Evolutionary conservation across 1,140 invertebrate genomes (phyloP).

Genomic region (Sinella curviseta): DNA sequence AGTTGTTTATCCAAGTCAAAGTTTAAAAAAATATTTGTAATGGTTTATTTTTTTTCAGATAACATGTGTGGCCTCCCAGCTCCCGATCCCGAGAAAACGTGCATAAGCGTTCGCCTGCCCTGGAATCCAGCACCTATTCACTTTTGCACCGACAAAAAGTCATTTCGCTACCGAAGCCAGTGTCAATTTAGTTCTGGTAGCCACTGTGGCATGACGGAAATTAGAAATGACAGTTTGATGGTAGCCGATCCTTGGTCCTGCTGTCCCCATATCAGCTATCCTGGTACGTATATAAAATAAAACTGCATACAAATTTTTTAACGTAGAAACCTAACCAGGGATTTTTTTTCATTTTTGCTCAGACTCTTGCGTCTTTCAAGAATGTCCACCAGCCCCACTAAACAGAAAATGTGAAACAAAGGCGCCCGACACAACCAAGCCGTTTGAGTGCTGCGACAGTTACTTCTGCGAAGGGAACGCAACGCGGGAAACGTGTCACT

Average conservation of each 20-base stretch:
- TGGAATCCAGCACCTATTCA: slow-evolving; percentile 9
- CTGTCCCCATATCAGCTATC: slow-evolving; percentile 39
- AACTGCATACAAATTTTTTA: no score
- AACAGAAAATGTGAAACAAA: slow-evolving; percentile 38
- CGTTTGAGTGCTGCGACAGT: slow-evolving; percentile 40
- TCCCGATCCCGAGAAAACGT: slow-evolving; percentile 14
- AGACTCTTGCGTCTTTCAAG: slow-evolving; percentile 38
- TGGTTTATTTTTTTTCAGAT: neutral
- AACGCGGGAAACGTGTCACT: slow-evolving; percentile 38
- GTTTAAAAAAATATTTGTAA: no score
- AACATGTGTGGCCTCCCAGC: slow-evolving; percentile 19
- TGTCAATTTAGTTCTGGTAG: slow-evolving; percentile 7
- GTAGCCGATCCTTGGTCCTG: slow-evolving; percentile 47
- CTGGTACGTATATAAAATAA: slow-evolving; percentile 26
- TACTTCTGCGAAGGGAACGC: slow-evolving; percentile 42
- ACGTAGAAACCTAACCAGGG: no score
- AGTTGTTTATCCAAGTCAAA: no score
- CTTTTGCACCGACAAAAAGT: slow-evolving; percentile 39
- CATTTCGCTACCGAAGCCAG: slow-evolving; percentile 35
- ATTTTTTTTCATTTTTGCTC: no score
- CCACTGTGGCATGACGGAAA: neutral
- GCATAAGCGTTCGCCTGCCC: slow-evolving; percentile 8
- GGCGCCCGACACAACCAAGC: slow-evolving; percentile 11
- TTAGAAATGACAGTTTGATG: slow-evolving; percentile 26
- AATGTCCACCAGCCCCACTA: slow-evolving; percentile 41